These are phyloP conservation scores for Myotis daubentonii DNA, from an alignment of 2,797 vertebrate species.

Conservation along the genomic window DNA sequence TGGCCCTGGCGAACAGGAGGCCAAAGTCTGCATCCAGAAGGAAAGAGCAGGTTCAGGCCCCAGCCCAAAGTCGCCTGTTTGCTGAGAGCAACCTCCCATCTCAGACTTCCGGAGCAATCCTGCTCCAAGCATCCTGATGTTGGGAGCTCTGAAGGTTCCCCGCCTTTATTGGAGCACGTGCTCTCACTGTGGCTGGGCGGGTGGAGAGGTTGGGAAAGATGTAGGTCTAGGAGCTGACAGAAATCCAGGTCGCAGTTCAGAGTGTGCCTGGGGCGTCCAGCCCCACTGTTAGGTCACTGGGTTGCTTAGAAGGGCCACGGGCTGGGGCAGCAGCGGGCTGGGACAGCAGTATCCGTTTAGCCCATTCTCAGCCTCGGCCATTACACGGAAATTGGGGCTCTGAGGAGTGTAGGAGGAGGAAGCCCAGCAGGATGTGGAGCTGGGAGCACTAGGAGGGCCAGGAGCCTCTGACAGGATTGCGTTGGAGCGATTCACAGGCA, in stretches of 20 bases:
- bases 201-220: background rate
- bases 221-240: background rate
- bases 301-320: background rate
- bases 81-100: background rate
- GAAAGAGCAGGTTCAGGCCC: background rate
- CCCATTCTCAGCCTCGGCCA: background rate
- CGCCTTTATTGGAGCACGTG: background rate
- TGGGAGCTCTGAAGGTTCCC: background rate
- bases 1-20: background rate
- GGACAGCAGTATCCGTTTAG: background rate
- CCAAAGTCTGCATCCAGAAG: background rate
- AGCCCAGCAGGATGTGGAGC: background rate
- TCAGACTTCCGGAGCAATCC: background rate
- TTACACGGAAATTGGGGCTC: background rate
- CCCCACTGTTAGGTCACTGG: background rate
- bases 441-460: background rate
- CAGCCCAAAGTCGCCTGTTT: background rate
- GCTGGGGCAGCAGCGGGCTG: no score
- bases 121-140: background rate
- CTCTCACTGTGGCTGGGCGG: background rate
- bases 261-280: background rate
- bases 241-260: background rate
- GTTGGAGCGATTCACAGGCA: background rate
- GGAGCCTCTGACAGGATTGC: background rate
- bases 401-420: background rate